Conservation (phyloP, 2,797 vertebrate genomes). For the Schizothorax lantsangensis region DNA sequence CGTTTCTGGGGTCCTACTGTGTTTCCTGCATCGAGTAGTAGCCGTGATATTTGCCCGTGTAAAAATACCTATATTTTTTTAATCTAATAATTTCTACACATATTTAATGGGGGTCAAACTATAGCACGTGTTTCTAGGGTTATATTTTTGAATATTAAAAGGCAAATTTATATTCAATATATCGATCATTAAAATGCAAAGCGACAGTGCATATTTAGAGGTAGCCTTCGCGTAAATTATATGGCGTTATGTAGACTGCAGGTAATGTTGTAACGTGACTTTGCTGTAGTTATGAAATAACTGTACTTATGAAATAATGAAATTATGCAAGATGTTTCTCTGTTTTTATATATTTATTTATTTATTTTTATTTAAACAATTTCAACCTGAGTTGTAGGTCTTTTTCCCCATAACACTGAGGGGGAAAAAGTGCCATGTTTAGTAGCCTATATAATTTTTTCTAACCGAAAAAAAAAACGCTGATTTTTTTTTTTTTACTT, state of each 20-base stretch:
- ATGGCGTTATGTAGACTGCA: neutral
- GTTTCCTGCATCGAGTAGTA: neutral
- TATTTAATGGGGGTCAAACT: neutral
- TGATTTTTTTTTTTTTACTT: neutral
- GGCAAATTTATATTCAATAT: neutral
- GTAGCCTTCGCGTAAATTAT: neutral
- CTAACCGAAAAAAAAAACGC: neutral
- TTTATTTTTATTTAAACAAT: neutral
- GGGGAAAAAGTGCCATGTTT: neutral
- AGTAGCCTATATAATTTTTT: neutral
- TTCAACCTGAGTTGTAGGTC: neutral
- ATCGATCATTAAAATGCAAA: neutral
- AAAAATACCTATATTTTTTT: neutral
- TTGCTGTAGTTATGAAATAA: constrained; percentile 16
- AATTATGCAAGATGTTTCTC: neutral
- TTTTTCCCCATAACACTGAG: neutral
- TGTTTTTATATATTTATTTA: neutral
- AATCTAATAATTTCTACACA: neutral
- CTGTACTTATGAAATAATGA: constrained; percentile 12
- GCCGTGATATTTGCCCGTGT: constrained; percentile 11
- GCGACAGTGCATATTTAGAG: neutral
- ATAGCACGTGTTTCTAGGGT: neutral
- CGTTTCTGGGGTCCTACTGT: constrained; percentile 30
- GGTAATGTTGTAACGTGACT: neutral
- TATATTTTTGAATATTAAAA: neutral